A percentile compares a stretch with the other conserved stretches of the same genome.
These are phyloP conservation scores for Hydrolagus colliei DNA, from an alignment of 2,797 vertebrate genomes.

Conservation along the genomic window DNA sequence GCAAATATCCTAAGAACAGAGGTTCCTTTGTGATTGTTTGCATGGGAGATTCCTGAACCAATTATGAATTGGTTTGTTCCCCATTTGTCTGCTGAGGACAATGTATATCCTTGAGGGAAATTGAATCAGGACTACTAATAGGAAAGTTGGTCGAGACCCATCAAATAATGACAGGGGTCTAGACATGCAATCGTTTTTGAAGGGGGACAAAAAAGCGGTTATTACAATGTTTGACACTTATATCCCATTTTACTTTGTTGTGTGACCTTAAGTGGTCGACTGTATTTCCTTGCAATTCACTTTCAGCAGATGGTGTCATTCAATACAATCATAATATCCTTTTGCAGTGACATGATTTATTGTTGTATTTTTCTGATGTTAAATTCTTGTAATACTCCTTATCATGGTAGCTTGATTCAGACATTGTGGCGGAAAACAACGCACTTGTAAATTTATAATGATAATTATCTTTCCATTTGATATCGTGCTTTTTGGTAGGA, in stretches of 20 bases:
- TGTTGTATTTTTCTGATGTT: too few relatives aligned
- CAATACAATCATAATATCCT: too few relatives aligned
- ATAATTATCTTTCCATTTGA: too few relatives aligned
- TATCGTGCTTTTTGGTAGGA: too few relatives aligned
- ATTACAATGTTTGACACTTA: not conserved
- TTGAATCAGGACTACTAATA: not conserved
- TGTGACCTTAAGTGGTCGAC: not conserved
- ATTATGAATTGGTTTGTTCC: not conserved
- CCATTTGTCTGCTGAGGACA: conserved; percentile 1
- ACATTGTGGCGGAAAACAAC: too few relatives aligned
- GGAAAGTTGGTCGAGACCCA: conserved; percentile 1
- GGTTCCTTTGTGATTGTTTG: not conserved
- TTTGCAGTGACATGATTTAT: too few relatives aligned
- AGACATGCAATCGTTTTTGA: not conserved
- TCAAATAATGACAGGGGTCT: not conserved
- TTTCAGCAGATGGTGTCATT: too few relatives aligned
- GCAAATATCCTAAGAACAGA: not conserved
- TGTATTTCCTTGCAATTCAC: not conserved
- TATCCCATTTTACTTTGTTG: not conserved
- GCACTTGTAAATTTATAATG: too few relatives aligned
- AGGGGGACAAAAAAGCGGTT: not conserved
- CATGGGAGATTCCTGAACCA: not conserved
- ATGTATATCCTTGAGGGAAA: not conserved
- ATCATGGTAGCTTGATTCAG: too few relatives aligned
- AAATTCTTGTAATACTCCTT: too few relatives aligned